Conservation (phyloP, 1,140 invertebrate genomes). For the Drosophila nigrodunni region DNA sequence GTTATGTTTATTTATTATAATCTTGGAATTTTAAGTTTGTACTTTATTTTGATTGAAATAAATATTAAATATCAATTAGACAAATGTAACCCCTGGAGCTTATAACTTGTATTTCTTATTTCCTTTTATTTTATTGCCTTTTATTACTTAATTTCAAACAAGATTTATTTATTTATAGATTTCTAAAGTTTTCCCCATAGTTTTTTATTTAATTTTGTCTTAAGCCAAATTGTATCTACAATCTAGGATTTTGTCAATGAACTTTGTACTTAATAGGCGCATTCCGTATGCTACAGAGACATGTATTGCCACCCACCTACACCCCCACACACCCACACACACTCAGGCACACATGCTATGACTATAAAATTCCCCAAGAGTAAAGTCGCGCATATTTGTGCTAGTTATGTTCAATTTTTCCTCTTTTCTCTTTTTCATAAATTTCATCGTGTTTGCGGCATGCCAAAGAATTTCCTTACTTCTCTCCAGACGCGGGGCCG, state of each 20-base stretch:
- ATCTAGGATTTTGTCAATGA: background rate
- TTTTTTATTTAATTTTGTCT: too few species aligned
- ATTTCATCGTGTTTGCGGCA: constrained; percentile 68
- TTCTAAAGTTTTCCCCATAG: background rate
- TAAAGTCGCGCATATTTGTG: constrained; percentile 44
- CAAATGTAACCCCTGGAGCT: too few species aligned
- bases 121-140: too few species aligned
- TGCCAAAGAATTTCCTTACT: constrained; percentile 31
- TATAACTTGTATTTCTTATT: too few species aligned
- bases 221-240: background rate
- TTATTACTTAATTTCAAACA: too few species aligned
- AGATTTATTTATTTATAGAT: too few species aligned
- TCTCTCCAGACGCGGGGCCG: constrained; percentile 5
- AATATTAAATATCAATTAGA: too few species aligned
- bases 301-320: background rate
- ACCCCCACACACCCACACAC: background rate
- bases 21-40: too few species aligned
- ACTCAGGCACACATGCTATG: constrained; percentile 8
- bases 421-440: constrained; percentile 44
- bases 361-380: constrained; percentile 34
- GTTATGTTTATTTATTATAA: too few species aligned
- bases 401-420: constrained; percentile 24
- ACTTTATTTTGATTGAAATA: too few species aligned
- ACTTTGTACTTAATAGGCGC: background rate
- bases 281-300: constrained; percentile 11